These are phyloP conservation scores for Drosophila erecta DNA, from an alignment of 1,140 invertebrate genomes.

Conservation along the genomic window DNA sequence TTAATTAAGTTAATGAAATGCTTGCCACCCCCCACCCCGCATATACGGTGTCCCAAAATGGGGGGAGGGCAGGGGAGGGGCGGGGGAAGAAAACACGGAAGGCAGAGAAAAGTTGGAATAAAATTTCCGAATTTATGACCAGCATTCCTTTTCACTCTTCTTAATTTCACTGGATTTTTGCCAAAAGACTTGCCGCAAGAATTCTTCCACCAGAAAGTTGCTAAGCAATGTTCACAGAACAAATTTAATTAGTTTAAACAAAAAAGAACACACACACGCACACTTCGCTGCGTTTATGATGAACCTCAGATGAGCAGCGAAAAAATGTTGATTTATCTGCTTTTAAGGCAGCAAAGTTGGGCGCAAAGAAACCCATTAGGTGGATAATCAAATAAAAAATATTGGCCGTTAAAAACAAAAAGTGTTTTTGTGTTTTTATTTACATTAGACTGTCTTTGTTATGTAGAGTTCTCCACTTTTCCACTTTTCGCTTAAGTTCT, in stretches of 20 bases:
- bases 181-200: constrained; percentile 13
- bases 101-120: constrained; percentile 1
- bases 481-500: background rate
- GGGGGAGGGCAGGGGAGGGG: background rate
- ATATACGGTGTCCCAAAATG: background rate
- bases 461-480: too few relatives aligned
- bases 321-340: too few relatives aligned
- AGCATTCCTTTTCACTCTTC: constrained; percentile 11
- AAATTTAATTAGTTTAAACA: constrained; percentile 30
- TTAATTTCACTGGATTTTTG: constrained; percentile 8
- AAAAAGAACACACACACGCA: background rate
- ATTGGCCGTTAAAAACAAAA: too few relatives aligned
- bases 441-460: too few relatives aligned
- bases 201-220: constrained; percentile 19
- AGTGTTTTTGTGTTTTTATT: too few relatives aligned
- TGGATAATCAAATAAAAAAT: too few relatives aligned
- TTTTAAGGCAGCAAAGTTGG: too few relatives aligned
- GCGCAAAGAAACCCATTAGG: too few relatives aligned
- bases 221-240: constrained; percentile 8
- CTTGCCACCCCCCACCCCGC: constrained; percentile 14
- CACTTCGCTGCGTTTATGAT: background rate
- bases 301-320: too few relatives aligned
- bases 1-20: constrained; percentile 76
- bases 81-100: background rate
- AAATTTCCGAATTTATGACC: constrained; percentile 27